Conservation (phyloP, 2,797 vertebrate genomes). For the Fringilla coelebs region DNA sequence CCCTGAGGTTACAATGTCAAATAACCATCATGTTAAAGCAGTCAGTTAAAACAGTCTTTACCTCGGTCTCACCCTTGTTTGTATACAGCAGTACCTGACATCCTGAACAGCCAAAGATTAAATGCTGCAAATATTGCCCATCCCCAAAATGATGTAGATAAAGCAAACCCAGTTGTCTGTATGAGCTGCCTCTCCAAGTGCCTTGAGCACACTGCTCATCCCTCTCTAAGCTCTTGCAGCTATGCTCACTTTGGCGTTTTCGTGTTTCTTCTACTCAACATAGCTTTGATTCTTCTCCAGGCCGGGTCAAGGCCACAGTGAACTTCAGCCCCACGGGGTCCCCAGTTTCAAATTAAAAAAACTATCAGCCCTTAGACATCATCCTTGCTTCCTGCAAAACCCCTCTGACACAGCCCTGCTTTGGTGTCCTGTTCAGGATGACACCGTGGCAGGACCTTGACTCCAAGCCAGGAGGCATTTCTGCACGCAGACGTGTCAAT, state of each 20-base stretch:
- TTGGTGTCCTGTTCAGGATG: background rate
- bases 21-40: background rate
- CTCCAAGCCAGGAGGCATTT: background rate
- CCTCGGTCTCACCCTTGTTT: background rate
- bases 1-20: background rate
- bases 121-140: background rate
- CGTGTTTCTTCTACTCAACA: background rate
- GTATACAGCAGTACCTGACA: background rate
- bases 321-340: background rate
- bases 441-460: background rate
- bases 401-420: background rate
- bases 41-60: background rate
- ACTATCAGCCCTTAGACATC: background rate
- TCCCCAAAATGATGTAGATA: background rate
- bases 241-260: background rate
- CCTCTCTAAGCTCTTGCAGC: background rate
- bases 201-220: background rate
- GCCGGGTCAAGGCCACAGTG: background rate
- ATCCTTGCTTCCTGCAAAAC: background rate
- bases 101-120: background rate
- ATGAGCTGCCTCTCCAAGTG: background rate
- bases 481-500: fast-evolving
- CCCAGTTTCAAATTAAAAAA: background rate
- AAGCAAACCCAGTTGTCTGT: background rate
- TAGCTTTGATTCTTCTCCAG: background rate